Evolutionary conservation across 30 jellyfish, hydroid and myxozoan genomes (phyloP).

Genomic region (Pseudorhiza aurosa): DNA sequence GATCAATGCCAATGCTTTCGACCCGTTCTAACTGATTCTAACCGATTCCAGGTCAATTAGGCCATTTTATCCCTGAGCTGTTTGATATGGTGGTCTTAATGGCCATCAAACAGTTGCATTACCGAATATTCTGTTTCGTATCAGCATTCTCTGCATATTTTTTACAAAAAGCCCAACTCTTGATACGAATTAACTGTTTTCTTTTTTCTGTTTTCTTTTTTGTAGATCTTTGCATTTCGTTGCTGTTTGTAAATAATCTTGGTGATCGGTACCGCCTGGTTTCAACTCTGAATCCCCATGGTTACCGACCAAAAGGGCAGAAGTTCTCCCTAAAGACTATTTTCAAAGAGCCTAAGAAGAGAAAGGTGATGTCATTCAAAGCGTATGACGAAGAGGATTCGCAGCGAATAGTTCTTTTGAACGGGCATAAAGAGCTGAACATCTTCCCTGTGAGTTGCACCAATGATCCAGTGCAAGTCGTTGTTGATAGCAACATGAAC

Average conservation of each 20-base stretch:
- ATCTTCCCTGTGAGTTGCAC: slow-evolving; percentile 62
- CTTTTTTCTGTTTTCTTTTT: not conserved
- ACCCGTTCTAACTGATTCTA: no score
- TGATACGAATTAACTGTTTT: no score
- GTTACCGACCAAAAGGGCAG: slow-evolving; percentile 90
- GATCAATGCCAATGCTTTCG: no score
- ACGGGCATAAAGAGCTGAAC: slow-evolving; percentile 76
- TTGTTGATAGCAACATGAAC: slow-evolving; percentile 48
- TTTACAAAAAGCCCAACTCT: no score
- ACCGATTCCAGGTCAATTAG: no score
- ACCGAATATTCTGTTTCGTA: no score
- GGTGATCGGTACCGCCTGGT: slow-evolving; percentile 87
- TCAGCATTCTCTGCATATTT: no score
- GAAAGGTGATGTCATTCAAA: slow-evolving; percentile 76
- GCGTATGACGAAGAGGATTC: slow-evolving; percentile 81
- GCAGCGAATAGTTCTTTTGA: slow-evolving; percentile 51
- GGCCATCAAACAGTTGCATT: no score
- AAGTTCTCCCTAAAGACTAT: slow-evolving; percentile 89
- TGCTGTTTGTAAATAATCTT: slow-evolving; percentile 68
- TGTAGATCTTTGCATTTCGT: slow-evolving; percentile 87
- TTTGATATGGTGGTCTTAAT: no score
- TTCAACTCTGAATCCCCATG: slow-evolving; percentile 88
- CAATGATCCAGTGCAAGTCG: slow-evolving; percentile 51
- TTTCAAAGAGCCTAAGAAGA: slow-evolving; percentile 85
- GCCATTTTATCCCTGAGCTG: no score